Evolutionary conservation across 1,140 invertebrate species (phyloP).

Genomic region (Zaprionus inermis): DNA sequence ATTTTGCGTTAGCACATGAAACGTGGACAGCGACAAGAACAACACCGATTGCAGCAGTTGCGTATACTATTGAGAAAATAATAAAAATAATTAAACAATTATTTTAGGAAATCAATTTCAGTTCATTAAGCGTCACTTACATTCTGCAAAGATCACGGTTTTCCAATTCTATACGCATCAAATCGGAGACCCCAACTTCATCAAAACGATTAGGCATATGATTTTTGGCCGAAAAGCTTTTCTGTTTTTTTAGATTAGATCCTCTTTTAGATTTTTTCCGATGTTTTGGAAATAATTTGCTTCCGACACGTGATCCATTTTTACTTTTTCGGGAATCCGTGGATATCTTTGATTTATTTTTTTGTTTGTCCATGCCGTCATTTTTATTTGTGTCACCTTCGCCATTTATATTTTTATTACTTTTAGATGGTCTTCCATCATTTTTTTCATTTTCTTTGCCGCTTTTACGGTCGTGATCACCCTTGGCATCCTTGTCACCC

Average conservation of each 20-base stretch:
- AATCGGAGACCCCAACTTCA: conserved; percentile 57
- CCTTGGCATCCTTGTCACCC: background rate
- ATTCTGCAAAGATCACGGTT: conserved; percentile 53
- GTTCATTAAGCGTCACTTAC: conserved; percentile 8
- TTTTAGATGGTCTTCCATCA: background rate
- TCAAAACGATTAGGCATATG: conserved; percentile 36
- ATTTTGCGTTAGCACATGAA: background rate
- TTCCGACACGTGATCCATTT: background rate
- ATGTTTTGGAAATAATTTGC: background rate
- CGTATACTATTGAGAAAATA: background rate
- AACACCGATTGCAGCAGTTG: background rate
- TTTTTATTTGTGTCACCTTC: background rate
- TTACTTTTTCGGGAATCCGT: background rate
- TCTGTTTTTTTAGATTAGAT: conserved; percentile 19
- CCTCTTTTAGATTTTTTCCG: conserved; percentile 1
- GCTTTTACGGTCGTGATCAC: background rate
- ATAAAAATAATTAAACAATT: background rate
- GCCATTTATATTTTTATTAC: background rate
- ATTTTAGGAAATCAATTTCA: background rate
- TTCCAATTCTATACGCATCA: conserved; percentile 58
- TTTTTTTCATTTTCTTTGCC: background rate
- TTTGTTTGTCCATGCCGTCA: background rate
- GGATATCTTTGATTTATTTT: too few relatives aligned
- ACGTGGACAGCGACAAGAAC: background rate
- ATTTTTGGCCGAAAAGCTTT: background rate